A percentile compares a stretch with the other conserved stretches of the same genome.
Evolutionary conservation across 1,140 invertebrate species (phyloP).

Genomic region (Globodera rostochiensis): DNA sequence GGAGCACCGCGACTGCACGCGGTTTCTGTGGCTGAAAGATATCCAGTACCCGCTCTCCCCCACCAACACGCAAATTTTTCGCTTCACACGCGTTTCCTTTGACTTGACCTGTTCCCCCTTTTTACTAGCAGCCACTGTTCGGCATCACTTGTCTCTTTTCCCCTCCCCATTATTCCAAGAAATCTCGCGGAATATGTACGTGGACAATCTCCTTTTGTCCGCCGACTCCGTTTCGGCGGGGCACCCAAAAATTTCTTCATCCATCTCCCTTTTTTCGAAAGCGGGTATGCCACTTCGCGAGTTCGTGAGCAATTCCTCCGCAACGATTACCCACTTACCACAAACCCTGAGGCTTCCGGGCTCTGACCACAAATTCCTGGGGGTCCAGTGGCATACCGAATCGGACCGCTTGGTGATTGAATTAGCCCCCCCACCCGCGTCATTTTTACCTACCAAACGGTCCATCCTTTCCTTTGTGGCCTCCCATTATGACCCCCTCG

Average conservation of each 20-base stretch:
- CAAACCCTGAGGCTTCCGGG: background rate
- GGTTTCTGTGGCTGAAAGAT: no score
- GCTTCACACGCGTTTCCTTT: constrained; percentile 1
- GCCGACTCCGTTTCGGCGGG: background rate
- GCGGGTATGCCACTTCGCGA: background rate
- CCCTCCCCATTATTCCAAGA: background rate
- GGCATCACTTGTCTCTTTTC: background rate
- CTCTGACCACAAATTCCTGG: background rate
- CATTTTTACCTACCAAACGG: background rate
- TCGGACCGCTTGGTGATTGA: background rate
- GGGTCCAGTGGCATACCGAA: background rate
- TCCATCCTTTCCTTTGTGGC: background rate
- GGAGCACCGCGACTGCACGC: no score
- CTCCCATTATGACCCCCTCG: background rate
- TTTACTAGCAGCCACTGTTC: constrained; percentile 3
- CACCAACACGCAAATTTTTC: no score
- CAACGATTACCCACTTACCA: background rate
- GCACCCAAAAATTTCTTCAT: background rate
- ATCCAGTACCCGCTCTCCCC: no score
- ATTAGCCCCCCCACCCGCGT: background rate
- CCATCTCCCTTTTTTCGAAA: background rate
- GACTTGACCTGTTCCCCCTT: no score
- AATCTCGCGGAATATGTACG: background rate
- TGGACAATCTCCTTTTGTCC: background rate
- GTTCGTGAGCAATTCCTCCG: background rate